Conservation (phyloP, 2,113 vertebrate genomes). For the Nothoprocta pentlandii region DNA sequence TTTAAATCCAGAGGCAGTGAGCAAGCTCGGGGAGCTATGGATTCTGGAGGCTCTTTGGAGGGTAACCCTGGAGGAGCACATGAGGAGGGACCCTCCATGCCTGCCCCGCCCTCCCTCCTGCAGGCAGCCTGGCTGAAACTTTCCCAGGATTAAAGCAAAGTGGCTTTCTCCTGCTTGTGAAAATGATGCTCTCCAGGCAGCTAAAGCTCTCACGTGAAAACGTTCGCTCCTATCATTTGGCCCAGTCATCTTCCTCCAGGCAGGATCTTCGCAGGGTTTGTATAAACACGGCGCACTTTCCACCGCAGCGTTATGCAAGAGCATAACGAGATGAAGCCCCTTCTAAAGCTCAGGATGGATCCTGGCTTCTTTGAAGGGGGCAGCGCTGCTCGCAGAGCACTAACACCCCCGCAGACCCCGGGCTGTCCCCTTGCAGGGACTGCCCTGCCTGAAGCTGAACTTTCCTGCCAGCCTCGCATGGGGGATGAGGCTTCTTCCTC, state of each 20-base stretch:
- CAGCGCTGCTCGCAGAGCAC: neutral
- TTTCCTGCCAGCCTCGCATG: neutral
- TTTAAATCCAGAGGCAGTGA: slow-evolving; percentile 7
- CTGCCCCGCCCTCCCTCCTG: neutral
- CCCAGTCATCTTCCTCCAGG: neutral
- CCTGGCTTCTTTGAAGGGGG: neutral
- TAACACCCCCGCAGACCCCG: neutral
- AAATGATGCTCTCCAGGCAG: neutral
- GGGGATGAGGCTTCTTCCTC: neutral
- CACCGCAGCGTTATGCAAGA: neutral
- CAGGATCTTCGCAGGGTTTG: neutral
- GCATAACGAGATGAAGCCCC: neutral
- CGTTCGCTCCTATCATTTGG: neutral
- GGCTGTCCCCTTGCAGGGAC: neutral
- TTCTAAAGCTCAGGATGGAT: neutral
- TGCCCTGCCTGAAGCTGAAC: neutral
- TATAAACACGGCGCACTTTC: neutral
- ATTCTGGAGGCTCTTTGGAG: neutral
- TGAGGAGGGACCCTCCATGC: neutral
- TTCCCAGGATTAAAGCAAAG: slow-evolving; percentile 11
- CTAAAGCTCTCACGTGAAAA: neutral
- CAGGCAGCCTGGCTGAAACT: slow-evolving; percentile 14
- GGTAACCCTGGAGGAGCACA: neutral
- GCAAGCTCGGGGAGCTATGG: neutral
- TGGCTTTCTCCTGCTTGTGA: slow-evolving; percentile 14